Evolutionary conservation across 2,113 vertebrate genomes (phyloP).

Genomic region (Benitochromis conjunctus): DNA sequence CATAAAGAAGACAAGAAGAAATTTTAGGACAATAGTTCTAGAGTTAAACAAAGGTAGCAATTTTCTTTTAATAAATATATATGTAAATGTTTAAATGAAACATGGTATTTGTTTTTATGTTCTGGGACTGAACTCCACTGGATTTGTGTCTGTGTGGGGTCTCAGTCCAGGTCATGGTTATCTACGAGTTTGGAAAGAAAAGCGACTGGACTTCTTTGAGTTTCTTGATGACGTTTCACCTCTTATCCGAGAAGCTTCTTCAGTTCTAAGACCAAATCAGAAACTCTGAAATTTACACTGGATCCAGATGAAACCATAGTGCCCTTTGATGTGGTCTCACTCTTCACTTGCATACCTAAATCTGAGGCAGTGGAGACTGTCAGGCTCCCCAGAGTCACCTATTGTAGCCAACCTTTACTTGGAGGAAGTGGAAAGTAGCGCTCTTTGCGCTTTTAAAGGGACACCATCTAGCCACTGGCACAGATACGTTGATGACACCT

Average conservation of each 20-base stretch:
- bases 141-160: not conserved
- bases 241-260: not conserved
- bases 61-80: not conserved
- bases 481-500: not conserved
- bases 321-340: not conserved
- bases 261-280: not conserved
- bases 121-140: not conserved
- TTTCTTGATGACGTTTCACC: rapidly evolving
- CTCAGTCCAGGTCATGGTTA: not conserved
- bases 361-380: not conserved
- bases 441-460: not conserved
- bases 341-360: not conserved
- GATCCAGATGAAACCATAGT: not conserved
- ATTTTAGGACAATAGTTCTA: not conserved
- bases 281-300: not conserved
- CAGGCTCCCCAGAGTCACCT: not conserved
- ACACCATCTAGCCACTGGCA: not conserved
- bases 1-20: not conserved
- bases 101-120: not conserved
- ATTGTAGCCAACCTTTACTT: not conserved
- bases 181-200: not conserved
- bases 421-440: not conserved
- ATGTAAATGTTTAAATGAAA: not conserved
- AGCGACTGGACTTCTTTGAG: not conserved
- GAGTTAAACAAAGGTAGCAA: not conserved